A percentile compares a stretch with the other conserved stretches of the same genome.
Conservation (phyloP, 2,888 invertebrate species). For the Kuschelorhynchus macadamiae region DNA sequence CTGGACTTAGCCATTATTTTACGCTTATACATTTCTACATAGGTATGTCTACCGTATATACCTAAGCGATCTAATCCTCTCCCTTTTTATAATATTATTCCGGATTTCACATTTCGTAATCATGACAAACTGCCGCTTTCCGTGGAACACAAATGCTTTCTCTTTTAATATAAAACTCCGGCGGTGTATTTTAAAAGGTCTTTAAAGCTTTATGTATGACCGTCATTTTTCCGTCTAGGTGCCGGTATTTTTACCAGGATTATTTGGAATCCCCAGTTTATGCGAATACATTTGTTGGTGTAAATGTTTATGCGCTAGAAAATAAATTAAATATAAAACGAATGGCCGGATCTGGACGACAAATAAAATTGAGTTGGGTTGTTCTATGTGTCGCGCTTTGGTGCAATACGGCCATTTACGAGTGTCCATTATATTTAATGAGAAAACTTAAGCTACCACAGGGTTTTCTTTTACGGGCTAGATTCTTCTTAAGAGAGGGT, state of each 20-base stretch:
- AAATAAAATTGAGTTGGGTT: no score
- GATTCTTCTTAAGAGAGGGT: no score
- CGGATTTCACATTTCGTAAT: constrained; percentile 20
- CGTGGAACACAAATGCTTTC: constrained; percentile 34
- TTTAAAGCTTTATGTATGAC: constrained; percentile 47
- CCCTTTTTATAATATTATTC: constrained; percentile 2
- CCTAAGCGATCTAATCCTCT: no score
- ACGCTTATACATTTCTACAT: no score
- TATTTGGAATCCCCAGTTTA: constrained; percentile 41
- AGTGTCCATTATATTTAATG: no score
- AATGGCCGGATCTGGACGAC: no score
- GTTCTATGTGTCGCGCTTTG: no score
- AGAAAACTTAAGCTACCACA: no score
- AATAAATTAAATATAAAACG: constrained; percentile 27
- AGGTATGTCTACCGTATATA: no score
- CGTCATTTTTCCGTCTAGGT: constrained; percentile 47
- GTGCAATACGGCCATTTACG: no score
- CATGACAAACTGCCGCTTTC: constrained; percentile 36
- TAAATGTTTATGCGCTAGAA: constrained; percentile 29
- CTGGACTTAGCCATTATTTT: no score
- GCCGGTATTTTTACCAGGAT: constrained; percentile 40
- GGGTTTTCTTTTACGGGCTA: no score
- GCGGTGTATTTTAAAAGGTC: constrained; percentile 47
- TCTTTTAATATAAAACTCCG: constrained; percentile 43
- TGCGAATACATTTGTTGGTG: constrained; percentile 43